A percentile compares a stretch with the other conserved stretches of the same genome.
Evolutionary conservation across 1,140 invertebrate genomes (phyloP).

Genomic region (Ganaspis sp.): DNA sequence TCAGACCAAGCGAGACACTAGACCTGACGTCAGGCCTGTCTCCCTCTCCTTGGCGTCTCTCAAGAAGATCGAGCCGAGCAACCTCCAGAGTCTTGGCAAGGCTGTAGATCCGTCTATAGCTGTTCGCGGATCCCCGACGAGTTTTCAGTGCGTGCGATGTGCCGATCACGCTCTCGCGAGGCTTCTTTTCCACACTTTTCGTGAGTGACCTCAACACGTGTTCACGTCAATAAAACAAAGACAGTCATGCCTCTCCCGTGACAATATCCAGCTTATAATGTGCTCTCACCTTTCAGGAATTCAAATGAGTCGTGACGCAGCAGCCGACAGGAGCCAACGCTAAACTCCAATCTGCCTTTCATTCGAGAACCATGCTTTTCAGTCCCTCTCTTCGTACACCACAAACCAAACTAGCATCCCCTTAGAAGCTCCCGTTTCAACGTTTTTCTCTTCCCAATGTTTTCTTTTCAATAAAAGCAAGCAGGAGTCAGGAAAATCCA

Average conservation of each 20-base stretch:
- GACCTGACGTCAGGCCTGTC: not conserved
- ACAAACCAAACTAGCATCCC: not conserved
- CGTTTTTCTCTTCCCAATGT: too few relatives aligned
- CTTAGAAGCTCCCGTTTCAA: too few relatives aligned
- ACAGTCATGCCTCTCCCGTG: not conserved
- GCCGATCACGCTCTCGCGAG: not conserved
- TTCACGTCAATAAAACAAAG: not conserved
- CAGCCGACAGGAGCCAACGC: not conserved
- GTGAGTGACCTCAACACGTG: conserved; percentile 13
- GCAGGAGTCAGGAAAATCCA: too few relatives aligned
- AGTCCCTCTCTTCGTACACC: not conserved
- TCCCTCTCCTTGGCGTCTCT: conserved; percentile 2
- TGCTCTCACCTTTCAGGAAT: conserved; percentile 15
- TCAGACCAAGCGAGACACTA: conserved; percentile 9
- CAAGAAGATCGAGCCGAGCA: conserved; percentile 21
- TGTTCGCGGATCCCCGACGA: not conserved
- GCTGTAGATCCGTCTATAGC: conserved; percentile 12
- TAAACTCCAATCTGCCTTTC: not conserved
- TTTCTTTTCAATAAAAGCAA: too few relatives aligned
- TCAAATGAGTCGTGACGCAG: conserved; percentile 25
- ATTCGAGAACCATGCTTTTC: not conserved
- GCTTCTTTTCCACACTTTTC: not conserved
- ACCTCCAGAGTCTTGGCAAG: conserved; percentile 23
- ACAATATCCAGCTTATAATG: not conserved
- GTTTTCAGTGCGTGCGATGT: conserved; percentile 3